phyloP scores from a whole-genome alignment of 2,888 invertebrate genomes.

The Drosophila algonquin region DNA sequence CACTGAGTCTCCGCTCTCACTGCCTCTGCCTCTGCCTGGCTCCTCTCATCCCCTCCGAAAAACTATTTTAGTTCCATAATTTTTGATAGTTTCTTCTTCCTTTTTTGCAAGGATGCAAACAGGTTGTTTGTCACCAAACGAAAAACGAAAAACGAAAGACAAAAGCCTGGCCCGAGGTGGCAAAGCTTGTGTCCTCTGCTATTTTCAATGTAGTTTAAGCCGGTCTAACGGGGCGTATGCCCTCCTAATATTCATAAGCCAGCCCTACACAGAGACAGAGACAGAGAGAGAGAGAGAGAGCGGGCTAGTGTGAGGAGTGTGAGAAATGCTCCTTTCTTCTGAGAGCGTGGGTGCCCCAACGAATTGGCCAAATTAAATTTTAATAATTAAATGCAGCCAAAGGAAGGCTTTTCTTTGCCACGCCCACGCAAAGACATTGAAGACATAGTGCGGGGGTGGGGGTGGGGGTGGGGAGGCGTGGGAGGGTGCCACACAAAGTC shows the following conservation, averaged over 20 bases:
- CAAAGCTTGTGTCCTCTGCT: background rate
- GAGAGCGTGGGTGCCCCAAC: constrained; percentile 9
- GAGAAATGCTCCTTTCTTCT: background rate
- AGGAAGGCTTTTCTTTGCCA: constrained; percentile 1
- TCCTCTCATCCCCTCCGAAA: background rate
- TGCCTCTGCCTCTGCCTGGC: too few species aligned
- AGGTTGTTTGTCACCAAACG: constrained; percentile 36
- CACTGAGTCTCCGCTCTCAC: background rate
- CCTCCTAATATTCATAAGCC: background rate
- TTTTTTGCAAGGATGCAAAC: constrained; percentile 36
- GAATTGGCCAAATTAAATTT: constrained; percentile 77
- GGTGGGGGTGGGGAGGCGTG: too few species aligned
- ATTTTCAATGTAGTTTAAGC: constrained; percentile 52
- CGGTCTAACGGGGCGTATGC: constrained; percentile 15
- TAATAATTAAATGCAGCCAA: constrained; percentile 73
- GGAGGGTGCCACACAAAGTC: constrained; percentile 1
- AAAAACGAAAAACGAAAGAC: constrained; percentile 16
- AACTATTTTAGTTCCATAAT: constrained; percentile 35
- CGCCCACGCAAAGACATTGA: background rate
- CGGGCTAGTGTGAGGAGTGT: background rate
- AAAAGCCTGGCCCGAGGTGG: constrained; percentile 1
- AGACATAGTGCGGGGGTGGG: too few species aligned
- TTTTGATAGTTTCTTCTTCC: constrained; percentile 5
- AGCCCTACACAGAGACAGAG: background rate
- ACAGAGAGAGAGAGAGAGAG: background rate